These are phyloP conservation scores for Pentalonia nigronervosa DNA, from an alignment of 1,140 invertebrate genomes.

Conservation along the genomic window DNA sequence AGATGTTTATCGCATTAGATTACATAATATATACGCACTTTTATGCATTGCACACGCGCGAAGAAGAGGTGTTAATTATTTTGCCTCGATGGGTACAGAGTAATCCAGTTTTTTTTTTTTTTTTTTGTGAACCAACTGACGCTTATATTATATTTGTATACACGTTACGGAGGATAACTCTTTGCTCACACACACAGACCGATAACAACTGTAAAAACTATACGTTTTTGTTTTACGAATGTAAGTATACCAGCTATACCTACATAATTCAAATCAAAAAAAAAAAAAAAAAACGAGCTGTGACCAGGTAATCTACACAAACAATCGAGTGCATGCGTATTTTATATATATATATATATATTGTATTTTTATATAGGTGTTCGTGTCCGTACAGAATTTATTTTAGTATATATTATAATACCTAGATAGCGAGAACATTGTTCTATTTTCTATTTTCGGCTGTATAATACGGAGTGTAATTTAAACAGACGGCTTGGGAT, in stretches of 20 bases:
- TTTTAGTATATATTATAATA: neutral
- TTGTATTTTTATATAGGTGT: neutral
- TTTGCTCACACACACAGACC: neutral
- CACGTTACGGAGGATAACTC: neutral
- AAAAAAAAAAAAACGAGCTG: neutral
- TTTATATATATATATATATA: too few relatives aligned
- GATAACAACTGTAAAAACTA: neutral
- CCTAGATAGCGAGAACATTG: neutral
- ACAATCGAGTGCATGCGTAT: neutral
- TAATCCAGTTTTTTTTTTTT: neutral
- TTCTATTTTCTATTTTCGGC: neutral
- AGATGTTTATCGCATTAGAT: neutral
- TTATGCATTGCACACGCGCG: neutral
- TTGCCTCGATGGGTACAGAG: neutral
- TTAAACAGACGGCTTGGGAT: neutral
- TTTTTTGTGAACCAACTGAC: neutral
- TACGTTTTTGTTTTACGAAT: neutral
- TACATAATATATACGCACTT: neutral
- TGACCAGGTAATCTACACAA: neutral
- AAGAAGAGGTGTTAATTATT: conserved; percentile 8
- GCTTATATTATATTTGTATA: neutral
- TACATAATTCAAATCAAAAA: neutral
- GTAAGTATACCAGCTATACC: neutral
- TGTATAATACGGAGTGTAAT: neutral
- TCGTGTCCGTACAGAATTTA: neutral